These are phyloP conservation scores for Leptobrachium ailaonicum DNA, from an alignment of 2,113 vertebrate species.

Conservation along the genomic window DNA sequence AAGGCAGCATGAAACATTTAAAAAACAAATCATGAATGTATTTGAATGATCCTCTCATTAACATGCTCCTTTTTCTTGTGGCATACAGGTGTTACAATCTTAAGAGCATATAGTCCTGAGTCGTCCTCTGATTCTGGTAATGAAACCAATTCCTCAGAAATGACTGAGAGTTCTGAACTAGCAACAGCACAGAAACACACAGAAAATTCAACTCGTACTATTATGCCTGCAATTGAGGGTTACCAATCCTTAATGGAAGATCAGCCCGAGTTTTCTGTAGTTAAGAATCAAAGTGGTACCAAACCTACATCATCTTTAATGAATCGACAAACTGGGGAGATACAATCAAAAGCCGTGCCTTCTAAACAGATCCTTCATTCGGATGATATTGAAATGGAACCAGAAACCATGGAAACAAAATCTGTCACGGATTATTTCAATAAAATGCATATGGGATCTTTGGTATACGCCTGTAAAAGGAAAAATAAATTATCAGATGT, in stretches of 20 bases:
- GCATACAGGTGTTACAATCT: conserved; percentile 95
- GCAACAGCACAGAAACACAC: conserved; percentile 88
- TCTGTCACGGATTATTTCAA: conserved; percentile 94
- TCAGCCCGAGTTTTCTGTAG: conserved; percentile 78
- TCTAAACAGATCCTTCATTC: conserved; percentile 91
- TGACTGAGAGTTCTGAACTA: conserved; percentile 97
- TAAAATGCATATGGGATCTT: conserved; percentile 86
- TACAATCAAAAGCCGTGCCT: conserved; percentile 81
- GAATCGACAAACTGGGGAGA: conserved; percentile 70
- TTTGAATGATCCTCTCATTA: conserved; percentile 63
- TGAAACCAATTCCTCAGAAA: conserved; percentile 98
- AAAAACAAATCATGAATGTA: conserved; percentile 63
- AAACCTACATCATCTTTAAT: conserved; percentile 69
- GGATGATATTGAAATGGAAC: conserved; percentile 94
- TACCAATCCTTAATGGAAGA: conserved; percentile 83
- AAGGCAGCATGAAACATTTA: not conserved
- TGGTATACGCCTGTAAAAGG: conserved; percentile 84
- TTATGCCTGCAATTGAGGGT: conserved; percentile 81
- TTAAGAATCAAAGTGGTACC: conserved; percentile 62
- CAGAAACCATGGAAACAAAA: conserved; percentile 97
- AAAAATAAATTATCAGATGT: conserved; percentile 78
- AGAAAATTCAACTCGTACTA: conserved; percentile 85
- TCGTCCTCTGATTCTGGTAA: conserved; percentile 98
- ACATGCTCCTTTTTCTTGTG: conserved; percentile 81
- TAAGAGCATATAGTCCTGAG: conserved; percentile 95